Base-by-base conservation (phyloP, 2,113 vertebrate species). In the Alethe castanea region DNA sequence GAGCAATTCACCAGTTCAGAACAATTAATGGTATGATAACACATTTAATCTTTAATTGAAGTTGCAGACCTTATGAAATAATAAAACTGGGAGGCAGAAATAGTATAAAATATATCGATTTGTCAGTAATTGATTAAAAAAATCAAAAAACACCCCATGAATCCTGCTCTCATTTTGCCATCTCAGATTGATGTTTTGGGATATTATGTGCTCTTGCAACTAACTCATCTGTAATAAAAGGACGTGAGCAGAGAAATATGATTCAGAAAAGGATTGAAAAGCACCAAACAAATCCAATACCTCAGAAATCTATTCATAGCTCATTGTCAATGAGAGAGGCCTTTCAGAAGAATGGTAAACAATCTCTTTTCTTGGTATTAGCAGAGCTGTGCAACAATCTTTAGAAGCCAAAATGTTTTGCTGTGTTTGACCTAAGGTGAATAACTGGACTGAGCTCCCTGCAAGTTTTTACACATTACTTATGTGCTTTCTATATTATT, bases 21-120 rank as follows among this genome's bases (percentile, higher is more conserved):
- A 69, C 85, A 96, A 95, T 92, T 94, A 95, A 84, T 53, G 22
- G n/a, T 60, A 85, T 42, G 59, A 74, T 92, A 92, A 52, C 19
- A 74, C 19, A 76, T 83, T 81, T 88, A 81, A 54, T 86, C 59
- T 74, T 94, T 90, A 93, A 92, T 6, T 92, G 90, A 69, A 88
- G 47, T 44, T 86, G 60, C 53, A 91, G 65, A 57, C 11, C 31
- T 90, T 62, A 76, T 59, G 22, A 89, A 94, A 81, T 78, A 93
- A 84, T 86, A 66, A 78, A 94, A 69, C 57, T 86, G 31, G 45
- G 78, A 94, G 66, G 66, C 45, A 94, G 85, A 94, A 95, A 85
- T 81, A 81, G 42, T 54, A 92, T 80, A 57, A 95, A 88, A 92
- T 73, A 31, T 93, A 97, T 97, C 33, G 96, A 97, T 97, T 97